A percentile compares a stretch with the other conserved stretches of the same genome.
Conservation (phyloP, 2,797 vertebrate genomes). For the Pipistrellus pygmaeus region DNA sequence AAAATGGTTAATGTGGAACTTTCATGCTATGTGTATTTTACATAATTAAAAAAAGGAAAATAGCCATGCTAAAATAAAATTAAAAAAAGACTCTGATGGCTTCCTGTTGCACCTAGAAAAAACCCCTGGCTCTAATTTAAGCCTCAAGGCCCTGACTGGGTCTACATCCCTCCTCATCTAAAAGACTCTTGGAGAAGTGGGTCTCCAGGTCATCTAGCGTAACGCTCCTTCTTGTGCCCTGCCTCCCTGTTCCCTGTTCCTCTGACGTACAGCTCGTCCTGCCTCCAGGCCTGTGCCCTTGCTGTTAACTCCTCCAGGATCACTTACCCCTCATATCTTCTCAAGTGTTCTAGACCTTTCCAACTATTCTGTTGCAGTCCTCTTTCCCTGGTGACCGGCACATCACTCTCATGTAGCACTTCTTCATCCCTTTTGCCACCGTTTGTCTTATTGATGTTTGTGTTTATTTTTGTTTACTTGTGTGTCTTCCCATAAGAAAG, state of each 20-base stretch:
- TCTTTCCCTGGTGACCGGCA: neutral
- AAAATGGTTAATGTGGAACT: neutral
- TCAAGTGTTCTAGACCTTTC: neutral
- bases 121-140: neutral
- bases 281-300: neutral
- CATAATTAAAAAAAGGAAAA: neutral
- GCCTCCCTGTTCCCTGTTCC: neutral
- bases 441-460: neutral
- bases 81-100: neutral
- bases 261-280: neutral
- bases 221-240: neutral
- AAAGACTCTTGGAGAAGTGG: neutral
- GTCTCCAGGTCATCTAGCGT: neutral
- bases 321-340: neutral
- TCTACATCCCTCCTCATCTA: neutral
- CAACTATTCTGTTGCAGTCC: neutral
- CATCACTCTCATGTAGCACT: neutral
- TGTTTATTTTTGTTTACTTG: slow-evolving; percentile 9
- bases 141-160: neutral
- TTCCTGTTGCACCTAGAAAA: neutral
- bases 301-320: neutral
- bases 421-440: neutral
- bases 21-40: slow-evolving; percentile 27
- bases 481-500: neutral
- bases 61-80: neutral